Base-by-base conservation (phyloP, 2,888 invertebrate species). In the Agrochola litura region DNA sequence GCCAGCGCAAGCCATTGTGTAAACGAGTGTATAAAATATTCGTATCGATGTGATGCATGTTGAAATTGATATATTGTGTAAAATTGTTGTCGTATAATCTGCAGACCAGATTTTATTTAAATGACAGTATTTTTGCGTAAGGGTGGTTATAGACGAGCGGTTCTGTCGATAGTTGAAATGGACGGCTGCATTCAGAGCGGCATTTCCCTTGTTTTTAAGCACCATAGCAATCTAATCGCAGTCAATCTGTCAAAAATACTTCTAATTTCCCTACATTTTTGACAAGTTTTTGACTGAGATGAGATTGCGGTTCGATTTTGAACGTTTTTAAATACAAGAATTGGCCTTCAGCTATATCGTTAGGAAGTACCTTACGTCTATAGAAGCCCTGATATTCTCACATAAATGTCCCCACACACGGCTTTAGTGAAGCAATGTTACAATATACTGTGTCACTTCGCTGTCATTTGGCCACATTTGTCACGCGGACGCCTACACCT, bases 401-500 rank as follows among this genome's bases (percentile, higher is more conserved):
- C 58, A 49, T 56, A 46, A 52, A 61, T 37, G 60, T 65, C 56
- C n/a, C 14, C 52, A 56, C 30, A 68, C 54, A 70, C 60, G 63
- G 83, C 77, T 74, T 78, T 63, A 83, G 79, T 74, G 71, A 73
- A 71, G 67, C 74, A 77, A 83, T 68, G 56, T 52, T 52, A 43
- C 46, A 19, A 67, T 22, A 60, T 56, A 56, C 6, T 25, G 49
- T 41, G 71, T 65, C 85, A 85, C 81, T 76, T 37, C 30, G 46
- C 70, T 49, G 60, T 72, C 64, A 61, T 60, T 58, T 61, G 65
- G 54, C 66, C 58, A 79, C 43, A 60, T 41, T 49, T 41, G 65
- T 25, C 78, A 81, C 88, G 95, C 94, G 95, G 95, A 74, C 77
- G 91, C 89, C 92, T 86, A 89, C 86, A 88, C 92, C 93, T 92